Base-by-base conservation (phyloP, 2,797 vertebrate species). In the Microcaecilia unicolor region DNA sequence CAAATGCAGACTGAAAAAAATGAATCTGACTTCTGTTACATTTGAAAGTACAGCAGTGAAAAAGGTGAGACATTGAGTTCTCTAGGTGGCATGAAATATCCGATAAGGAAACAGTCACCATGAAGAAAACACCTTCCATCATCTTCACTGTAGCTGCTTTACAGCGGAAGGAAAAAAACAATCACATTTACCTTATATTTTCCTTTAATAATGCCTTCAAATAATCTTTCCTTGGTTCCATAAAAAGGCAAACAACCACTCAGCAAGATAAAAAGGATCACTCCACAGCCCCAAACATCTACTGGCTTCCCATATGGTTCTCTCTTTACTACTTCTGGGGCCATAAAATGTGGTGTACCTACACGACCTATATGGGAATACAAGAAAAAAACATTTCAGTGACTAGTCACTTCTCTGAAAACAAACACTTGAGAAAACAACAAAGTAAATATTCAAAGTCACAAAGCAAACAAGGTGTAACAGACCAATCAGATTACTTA, bases 311-410 rank as follows among this genome's bases (percentile, higher is more conserved):
- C 94, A 4, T 98, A 98, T 2, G 94, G 94, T 58, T 98, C 93
- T 65, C 94, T 80, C 81, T 98, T 98, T 51, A 98, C 94, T 40
- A 98, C 94, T 70, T 98, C 93, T 20, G 94, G 94, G 37, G 93
- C 94, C 94, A 98, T 98, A 74, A 98, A 98, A 72, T 98, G 94
- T 48, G 94, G 94, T 10, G 94, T 98, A 37, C 94, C 94, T 22
- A 98, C 94, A 5, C 94, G 89, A 40, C 93, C 94, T 97, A 64
- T 26, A 48, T 18, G 29, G 42, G 62, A 67, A 67, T 18, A 57
- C 28, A 49, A 41, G 13, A n/a, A 35, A 36, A 72, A 47, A 2
- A 11, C 6, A n/a, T n/a, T n/a, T n/a, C n/a, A n/a, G n/a, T n/a
- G n/a, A n/a, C n/a, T n/a, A n/a, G n/a, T n/a, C n/a, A n/a, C n/a